Conservation (phyloP, 2,113 vertebrate species). For the Monopterus albus region DNA sequence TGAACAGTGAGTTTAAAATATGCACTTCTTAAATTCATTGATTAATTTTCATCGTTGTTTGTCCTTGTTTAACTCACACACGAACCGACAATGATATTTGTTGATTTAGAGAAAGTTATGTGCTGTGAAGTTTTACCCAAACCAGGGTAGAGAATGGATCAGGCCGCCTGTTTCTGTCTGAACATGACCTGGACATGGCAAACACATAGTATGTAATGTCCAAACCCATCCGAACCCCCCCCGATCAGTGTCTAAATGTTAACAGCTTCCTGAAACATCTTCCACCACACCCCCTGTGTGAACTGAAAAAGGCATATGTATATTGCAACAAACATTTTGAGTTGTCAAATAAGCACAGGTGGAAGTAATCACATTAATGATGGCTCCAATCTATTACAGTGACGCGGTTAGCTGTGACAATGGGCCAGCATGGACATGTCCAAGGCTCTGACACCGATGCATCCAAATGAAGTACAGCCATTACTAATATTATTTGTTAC, state of each 20-base stretch:
- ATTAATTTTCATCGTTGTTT: too few relatives aligned
- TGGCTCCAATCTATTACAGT: neutral
- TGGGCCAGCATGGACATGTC: slow-evolving; percentile 14
- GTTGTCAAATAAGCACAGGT: neutral
- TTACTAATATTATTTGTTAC: slow-evolving; percentile 15
- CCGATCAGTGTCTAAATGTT: neutral
- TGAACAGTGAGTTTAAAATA: too few relatives aligned
- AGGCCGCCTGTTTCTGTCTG: too few relatives aligned
- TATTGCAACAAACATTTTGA: neutral
- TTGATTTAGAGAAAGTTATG: too few relatives aligned
- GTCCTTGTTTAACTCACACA: too few relatives aligned
- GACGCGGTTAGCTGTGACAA: slow-evolving; percentile 16
- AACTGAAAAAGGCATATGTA: neutral
- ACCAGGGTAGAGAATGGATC: too few relatives aligned
- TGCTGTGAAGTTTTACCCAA: too few relatives aligned
- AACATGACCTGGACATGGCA: too few relatives aligned
- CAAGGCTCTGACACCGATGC: slow-evolving; percentile 14
- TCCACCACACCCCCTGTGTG: neutral
- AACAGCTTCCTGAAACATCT: neutral
- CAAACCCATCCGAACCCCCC: too few relatives aligned
- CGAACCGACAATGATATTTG: too few relatives aligned
- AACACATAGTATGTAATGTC: too few relatives aligned
- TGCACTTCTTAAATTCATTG: neutral
- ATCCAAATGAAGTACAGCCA: slow-evolving; percentile 1
- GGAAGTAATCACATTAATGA: slow-evolving; percentile 21